Percentiles rank a stretch among this genome's conserved stretches.
phyloP scores from a whole-genome alignment of 2,113 vertebrate species.

The Gila orcuttii region DNA sequence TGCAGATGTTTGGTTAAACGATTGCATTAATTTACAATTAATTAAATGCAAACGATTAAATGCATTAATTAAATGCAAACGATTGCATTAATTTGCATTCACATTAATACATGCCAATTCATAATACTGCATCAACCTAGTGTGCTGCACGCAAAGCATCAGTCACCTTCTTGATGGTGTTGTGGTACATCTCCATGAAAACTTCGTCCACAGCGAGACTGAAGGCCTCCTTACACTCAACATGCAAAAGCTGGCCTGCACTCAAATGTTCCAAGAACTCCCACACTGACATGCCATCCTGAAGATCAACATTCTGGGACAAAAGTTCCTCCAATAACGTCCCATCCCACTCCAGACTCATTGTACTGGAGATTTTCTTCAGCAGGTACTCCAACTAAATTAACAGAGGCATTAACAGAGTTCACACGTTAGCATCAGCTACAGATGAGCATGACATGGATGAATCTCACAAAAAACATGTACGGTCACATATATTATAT shows the following conservation, averaged over 20 bases:
- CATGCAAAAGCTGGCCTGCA: conserved; percentile 66
- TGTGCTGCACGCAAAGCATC: not conserved
- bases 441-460: not conserved
- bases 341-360: conserved; percentile 78
- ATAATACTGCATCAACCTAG: not conserved
- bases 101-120: not conserved
- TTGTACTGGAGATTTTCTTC: conserved; percentile 77
- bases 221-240: conserved; percentile 72
- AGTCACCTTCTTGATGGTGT: conserved; percentile 77
- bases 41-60: too few species aligned
- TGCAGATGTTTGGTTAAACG: not conserved
- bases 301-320: conserved; percentile 64
- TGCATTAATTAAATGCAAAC: not conserved
- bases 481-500: too few species aligned
- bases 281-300: conserved; percentile 75
- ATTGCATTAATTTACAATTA: not conserved
- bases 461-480: too few species aligned
- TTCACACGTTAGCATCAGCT: not conserved
- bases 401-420: not conserved
- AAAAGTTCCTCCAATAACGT: conserved; percentile 70
- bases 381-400: conserved; percentile 78
- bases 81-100: not conserved
- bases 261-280: conserved; percentile 74
- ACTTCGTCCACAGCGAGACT: conserved; percentile 76
- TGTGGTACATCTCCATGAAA: conserved; percentile 82